Base-by-base conservation (phyloP, 1,140 invertebrate genomes). In the Trichomalopsis sarcophagae region DNA sequence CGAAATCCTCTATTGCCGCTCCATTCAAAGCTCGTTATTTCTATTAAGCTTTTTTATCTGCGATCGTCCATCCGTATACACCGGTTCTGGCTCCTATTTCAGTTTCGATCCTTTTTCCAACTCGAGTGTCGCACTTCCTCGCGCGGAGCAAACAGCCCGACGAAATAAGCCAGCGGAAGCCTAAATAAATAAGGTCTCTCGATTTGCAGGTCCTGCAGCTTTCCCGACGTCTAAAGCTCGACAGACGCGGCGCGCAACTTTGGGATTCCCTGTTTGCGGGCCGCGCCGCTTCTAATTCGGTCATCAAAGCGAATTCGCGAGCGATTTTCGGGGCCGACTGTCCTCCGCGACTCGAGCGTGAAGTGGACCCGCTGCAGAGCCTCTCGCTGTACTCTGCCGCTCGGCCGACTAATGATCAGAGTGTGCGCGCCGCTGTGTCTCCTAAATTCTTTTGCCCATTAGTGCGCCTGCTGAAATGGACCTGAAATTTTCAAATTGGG, bases 281-380 rank as follows among this genome's bases (percentile, higher is more conserved):
- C n/a, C 55, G 79, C 68, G 77, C 87, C 85, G 88, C 82, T 91
- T 91, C 91, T 92, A 93, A 92, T 92, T 93, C 90, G 79, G 89
- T 89, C 91, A 92, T 92, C 91, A 92, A 92, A 93, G 91, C 88
- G 73, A 89, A 89, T 87, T 86, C 87, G 87, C 86, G 86, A 89
- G 87, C 86, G 86, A 89, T 90, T 91, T 92, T 90, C 88, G 87
- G 88, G 89, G 89, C 87, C 88, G 13, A 50, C 6, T 33, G 87
- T 91, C 27, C 78, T 62, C 10, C 81, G 84, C 62, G 89, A 91
- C 84, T 87, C 87, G 87, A 86, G 89, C 90, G 89, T 89, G 84
- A 76, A 89, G 55, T 36, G 2, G 6, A 30, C 77, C 23, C 79
- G 76, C 77, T 87, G 76, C 89, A 90, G 91, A 90, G 89, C 89